Conservation (phyloP, 1,140 invertebrate species). For the Cecropterus lyciades region DNA sequence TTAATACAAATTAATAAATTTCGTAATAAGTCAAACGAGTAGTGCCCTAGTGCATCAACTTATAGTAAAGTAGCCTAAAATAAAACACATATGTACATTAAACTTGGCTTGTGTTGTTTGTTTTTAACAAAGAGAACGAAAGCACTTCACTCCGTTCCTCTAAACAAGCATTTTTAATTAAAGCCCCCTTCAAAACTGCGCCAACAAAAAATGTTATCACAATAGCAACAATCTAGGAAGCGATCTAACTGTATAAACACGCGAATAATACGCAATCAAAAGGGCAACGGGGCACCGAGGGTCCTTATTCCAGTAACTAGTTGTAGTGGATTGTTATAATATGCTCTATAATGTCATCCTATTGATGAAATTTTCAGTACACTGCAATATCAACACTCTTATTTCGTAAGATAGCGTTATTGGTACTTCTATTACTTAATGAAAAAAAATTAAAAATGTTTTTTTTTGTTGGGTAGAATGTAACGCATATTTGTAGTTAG, state of each 20-base stretch:
- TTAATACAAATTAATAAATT: too few relatives aligned
- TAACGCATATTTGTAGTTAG: too few relatives aligned
- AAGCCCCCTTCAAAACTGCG: slow-evolving; percentile 75
- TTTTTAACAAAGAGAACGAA: slow-evolving; percentile 48
- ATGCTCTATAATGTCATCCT: too few relatives aligned
- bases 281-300: slow-evolving; percentile 68
- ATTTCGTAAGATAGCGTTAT: too few relatives aligned
- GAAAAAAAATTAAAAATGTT: too few relatives aligned
- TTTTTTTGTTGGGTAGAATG: too few relatives aligned
- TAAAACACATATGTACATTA: slow-evolving; percentile 9
- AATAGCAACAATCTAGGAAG: slow-evolving; percentile 82
- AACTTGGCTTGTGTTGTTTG: slow-evolving; percentile 31
- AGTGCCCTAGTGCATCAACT: background rate
- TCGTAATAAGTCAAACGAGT: too few relatives aligned
- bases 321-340: too few relatives aligned
- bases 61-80: background rate
- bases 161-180: slow-evolving; percentile 81
- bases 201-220: slow-evolving; percentile 76
- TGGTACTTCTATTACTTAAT: too few relatives aligned
- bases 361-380: too few relatives aligned
- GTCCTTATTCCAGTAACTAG: slow-evolving; percentile 29
- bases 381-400: too few relatives aligned
- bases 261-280: slow-evolving; percentile 82
- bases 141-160: slow-evolving; percentile 47
- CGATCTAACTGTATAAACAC: slow-evolving; percentile 83